Base-by-base conservation (phyloP, 2,797 vertebrate genomes). In the Steatocranus sp. region DNA sequence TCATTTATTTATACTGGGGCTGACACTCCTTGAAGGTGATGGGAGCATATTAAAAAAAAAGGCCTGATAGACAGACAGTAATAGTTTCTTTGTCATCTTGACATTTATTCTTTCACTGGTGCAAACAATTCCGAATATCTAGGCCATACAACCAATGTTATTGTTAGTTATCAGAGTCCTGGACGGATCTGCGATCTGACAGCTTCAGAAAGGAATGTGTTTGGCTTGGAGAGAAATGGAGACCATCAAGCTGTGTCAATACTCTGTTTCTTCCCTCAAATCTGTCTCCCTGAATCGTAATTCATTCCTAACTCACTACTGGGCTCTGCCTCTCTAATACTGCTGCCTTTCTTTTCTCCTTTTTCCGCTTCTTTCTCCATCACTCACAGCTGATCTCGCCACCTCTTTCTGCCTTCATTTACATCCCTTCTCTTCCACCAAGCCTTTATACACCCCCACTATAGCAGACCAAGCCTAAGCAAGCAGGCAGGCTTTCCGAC, bases 231-330 rank as follows among this genome's bases (percentile, higher is more conserved):
- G 84, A 83, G 68, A 88, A 87, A 41, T 18, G 82, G 83, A 43
- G 83, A 90, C 93, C 90, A 91, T 92, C 93, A 95, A 92, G 92
- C 94, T 94, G 94, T 92, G 93, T 94, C 92, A 93, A 93, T 91
- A 94, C 91, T 93, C 93, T 89, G 92, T 90, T 85, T 80, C 66
- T 89, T 90, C 88, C 80, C 82, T 87, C 41, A 80, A 87, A 90
- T 90, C 79, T 84, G 83, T 63, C 75, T 83, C 63, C 27, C 78
- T 80, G 75, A 56, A 74, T 86, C 41, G 83, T 73, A 48, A 36
- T 86, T 79, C 75, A 80, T 78, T 58, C 79, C 74, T 83, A 53
- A 46, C 41, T 81, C 7, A 38, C 87, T 79, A 75, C 76, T 23
- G 20, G 68, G 80, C 75, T 82, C 77, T 70, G 48, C 68, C 80